Percentiles rank a stretch among this genome's conserved stretches.
Conservation (phyloP, 2,797 vertebrate species). For the Sebastes minor region DNA sequence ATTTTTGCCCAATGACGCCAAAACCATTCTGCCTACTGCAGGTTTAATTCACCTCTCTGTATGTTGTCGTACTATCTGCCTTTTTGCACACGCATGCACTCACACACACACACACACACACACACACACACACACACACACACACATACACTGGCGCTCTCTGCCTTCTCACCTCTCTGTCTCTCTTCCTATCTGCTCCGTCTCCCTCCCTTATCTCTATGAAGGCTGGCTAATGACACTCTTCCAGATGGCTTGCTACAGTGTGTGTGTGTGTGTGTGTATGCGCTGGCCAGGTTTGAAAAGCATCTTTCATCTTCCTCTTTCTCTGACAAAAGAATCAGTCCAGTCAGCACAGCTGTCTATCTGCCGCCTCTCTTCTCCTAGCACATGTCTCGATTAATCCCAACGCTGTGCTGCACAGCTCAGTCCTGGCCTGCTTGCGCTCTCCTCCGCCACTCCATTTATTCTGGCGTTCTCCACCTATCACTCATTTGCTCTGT, state of each 20-base stretch:
- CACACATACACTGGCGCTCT: not conserved
- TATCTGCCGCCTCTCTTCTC: constrained; percentile 49
- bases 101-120: not conserved
- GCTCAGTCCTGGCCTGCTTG: constrained; percentile 7
- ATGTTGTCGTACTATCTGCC: not conserved
- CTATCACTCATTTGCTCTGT: constrained; percentile 1
- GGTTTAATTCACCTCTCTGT: not conserved
- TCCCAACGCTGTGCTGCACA: constrained; percentile 25
- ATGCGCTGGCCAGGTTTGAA: constrained; percentile 59
- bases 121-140: not conserved
- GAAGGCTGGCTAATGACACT: constrained; percentile 58
- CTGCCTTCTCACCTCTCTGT: constrained; percentile 2
- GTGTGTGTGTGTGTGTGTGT: constrained; percentile 7
- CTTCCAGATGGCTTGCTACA: constrained; percentile 68
- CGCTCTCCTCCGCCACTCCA: constrained; percentile 9
- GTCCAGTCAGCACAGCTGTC: constrained; percentile 70
- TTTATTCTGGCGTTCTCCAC: constrained; percentile 22
- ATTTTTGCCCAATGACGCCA: too few species aligned
- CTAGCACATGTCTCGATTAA: constrained; percentile 49
- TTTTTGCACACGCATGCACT: not conserved
- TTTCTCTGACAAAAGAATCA: constrained; percentile 64
- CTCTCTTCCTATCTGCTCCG: constrained; percentile 18
- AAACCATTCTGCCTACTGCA: too few species aligned
- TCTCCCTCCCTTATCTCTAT: constrained; percentile 30
- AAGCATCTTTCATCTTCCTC: constrained; percentile 62